These are phyloP conservation scores for Thalassarche chlororhynchos DNA, from an alignment of 2,113 vertebrate genomes.

Conservation along the genomic window DNA sequence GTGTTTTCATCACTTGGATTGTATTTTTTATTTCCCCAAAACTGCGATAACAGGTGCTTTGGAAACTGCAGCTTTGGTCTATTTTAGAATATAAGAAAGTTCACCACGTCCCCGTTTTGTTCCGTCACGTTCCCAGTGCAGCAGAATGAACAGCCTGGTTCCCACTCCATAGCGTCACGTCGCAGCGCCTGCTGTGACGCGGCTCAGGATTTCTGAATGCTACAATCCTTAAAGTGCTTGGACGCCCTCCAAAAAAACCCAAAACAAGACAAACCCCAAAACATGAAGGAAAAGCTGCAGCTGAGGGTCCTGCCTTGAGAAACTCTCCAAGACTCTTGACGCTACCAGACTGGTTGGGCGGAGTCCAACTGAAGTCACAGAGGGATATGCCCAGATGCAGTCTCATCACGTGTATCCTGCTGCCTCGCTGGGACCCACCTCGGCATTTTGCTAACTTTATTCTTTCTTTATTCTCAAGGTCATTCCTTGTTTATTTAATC, in stretches of 20 bases:
- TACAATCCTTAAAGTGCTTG: too few relatives aligned
- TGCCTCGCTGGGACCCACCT: not conserved
- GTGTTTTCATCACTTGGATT: not conserved
- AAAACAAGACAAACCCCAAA: not conserved
- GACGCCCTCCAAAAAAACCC: not conserved
- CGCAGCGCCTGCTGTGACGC: fast-evolving
- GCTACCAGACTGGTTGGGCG: fast-evolving
- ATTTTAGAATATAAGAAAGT: not conserved
- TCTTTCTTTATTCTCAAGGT: slow-evolving; percentile 64
- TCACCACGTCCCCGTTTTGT: not conserved
- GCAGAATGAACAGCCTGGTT: not conserved
- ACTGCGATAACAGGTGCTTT: not conserved
- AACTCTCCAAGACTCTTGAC: not conserved
- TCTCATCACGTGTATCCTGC: fast-evolving
- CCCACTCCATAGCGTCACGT: not conserved
- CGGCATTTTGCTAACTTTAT: not conserved
- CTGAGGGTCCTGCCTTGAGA: not conserved
- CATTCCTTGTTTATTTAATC: slow-evolving; percentile 23
- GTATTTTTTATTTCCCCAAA: too few relatives aligned
- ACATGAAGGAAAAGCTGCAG: not conserved
- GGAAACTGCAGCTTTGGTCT: not conserved
- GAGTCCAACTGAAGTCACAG: fast-evolving
- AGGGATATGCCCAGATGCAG: fast-evolving
- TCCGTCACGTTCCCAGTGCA: fast-evolving
- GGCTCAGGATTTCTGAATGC: fast-evolving